Evolutionary conservation across 1,140 invertebrate genomes (phyloP), one percentile per base, ranked within the genome.

Genomic region (Tetraneura akinire): DNA sequence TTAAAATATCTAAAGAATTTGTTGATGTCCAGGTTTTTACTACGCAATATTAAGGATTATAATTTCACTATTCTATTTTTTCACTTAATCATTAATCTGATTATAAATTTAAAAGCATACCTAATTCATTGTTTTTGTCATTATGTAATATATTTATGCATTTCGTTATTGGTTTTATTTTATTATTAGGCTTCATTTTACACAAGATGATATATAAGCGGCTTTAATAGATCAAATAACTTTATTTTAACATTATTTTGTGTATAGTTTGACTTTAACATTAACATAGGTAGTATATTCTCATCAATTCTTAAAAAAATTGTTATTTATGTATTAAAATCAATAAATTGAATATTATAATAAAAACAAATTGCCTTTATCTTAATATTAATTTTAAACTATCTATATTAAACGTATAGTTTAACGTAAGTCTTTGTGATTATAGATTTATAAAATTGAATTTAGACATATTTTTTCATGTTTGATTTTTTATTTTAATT

Each of bases 141-240:
- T 71, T 71, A 71, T 49, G 68, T 71, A 71, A 70, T 70, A 47
- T 29, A 51, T 51, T 16, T n/a, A n/a, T n/a, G n/a, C 10, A 51
- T 32, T 51, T 51, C 23, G n/a, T 21, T 11, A 11, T 68, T 42
- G 13, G 10, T 68, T 45, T 23, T n/a, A 49, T 6, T 68, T 47
- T 47, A 51, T 51, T 71, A 71, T 71, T 71, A 29, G 68, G 68
- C 68, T 71, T 71, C 68, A 71, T 14, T 1, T 49, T 49, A 71
- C n/a, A 23, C 16, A 1, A 71, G 47, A 29, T 18, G 26, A 71
- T 32, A 71, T 32, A 29, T 51, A 51, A 71, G 49, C 4, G 21
- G 68, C 68, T 71, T 71, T 71, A 71, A 51, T 29, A 23, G 23
- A 14, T 71, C 26, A 49, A 49, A 51, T 71, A 51, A 71, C 68